Evolutionary conservation across 2,113 vertebrate genomes (phyloP), one percentile per base, ranked within the genome.

Genomic region (Gobiocypris rarus): DNA sequence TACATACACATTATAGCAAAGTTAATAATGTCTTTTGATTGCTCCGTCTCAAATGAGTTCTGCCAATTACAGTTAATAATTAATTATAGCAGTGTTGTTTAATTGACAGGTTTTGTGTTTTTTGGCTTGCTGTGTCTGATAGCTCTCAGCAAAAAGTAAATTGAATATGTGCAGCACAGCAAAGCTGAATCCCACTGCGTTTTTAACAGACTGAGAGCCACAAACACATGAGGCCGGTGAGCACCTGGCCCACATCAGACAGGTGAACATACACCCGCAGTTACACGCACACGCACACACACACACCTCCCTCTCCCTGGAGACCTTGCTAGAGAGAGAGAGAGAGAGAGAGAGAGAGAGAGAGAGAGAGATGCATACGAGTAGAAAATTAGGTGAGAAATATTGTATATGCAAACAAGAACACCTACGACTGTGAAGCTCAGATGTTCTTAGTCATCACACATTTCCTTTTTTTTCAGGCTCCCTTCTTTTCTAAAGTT

Each of bases 401-500:
- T 83, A 61, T 61, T 9, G 59, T 83, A 59, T 34, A 59, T 73
- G 65, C 65, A 73, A 83, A 86, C 73, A 41, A 24, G 75, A 86
- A 78, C 63, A 69, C 38, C 74, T n/a, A 58, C 81, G 69, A 81
- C 43, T 78, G 13, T 22, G 73, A 74, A 63, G 45, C 43, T 59
- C 26, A 22, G 61, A 58, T 63, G 19, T 65, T 83, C 26, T 83
- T 86, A 78, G 63, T 83, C 75, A 83, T 83, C 52, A 56, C 11
- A 22, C 61, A 81, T 67, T 67, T 78, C 48, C 65, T 56, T 34
- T 1, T 83, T 86, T 69, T 65, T 31, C 41, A 48, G 58, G 31
- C 69, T 79, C 67, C 56, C 43, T 69, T 58, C 5, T 71, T 77
- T 31, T 45, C 75, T 70, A 48, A 5, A 9, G 50, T 67, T 43